Conservation (phyloP, 2,113 vertebrate genomes). For the Castor canadensis region DNA sequence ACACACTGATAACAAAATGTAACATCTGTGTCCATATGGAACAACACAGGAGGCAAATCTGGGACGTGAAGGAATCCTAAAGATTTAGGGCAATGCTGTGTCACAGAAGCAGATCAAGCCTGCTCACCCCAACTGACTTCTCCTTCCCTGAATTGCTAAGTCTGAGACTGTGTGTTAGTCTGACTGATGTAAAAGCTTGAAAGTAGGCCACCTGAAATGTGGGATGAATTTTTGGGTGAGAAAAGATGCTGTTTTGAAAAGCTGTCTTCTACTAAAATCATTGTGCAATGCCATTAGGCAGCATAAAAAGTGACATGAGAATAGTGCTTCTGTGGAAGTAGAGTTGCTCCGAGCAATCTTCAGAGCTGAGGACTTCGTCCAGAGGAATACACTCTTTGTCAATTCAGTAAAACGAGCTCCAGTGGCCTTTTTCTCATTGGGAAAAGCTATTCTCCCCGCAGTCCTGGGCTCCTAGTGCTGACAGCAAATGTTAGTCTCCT, state of each 20-base stretch:
- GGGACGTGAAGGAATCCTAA: not conserved
- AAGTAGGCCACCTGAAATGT: conserved; percentile 37
- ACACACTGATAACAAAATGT: not conserved
- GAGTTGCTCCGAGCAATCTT: conserved; percentile 24
- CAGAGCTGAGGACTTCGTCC: not conserved
- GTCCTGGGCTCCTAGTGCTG: not conserved
- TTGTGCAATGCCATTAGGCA: conserved; percentile 24
- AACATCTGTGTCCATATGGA: not conserved
- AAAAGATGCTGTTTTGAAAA: conserved; percentile 63
- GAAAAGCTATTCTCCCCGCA: not conserved
- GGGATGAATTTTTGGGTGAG: conserved; percentile 40
- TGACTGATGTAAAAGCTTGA: conserved; percentile 37
- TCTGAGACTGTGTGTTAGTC: conserved; percentile 13
- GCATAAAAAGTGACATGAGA: no score
- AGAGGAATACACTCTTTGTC: not conserved
- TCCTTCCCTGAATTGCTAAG: not conserved
- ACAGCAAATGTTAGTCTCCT: not conserved
- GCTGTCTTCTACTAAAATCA: conserved; percentile 25
- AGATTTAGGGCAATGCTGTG: not conserved
- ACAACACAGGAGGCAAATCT: not conserved
- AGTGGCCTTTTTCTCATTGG: not conserved
- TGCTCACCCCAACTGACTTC: not conserved
- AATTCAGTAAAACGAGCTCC: not conserved
- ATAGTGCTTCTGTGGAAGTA: no score
- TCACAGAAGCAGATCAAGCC: not conserved